Evolutionary conservation across 2,888 invertebrate species (phyloP).

Genomic region (Hyposoter didymator): DNA sequence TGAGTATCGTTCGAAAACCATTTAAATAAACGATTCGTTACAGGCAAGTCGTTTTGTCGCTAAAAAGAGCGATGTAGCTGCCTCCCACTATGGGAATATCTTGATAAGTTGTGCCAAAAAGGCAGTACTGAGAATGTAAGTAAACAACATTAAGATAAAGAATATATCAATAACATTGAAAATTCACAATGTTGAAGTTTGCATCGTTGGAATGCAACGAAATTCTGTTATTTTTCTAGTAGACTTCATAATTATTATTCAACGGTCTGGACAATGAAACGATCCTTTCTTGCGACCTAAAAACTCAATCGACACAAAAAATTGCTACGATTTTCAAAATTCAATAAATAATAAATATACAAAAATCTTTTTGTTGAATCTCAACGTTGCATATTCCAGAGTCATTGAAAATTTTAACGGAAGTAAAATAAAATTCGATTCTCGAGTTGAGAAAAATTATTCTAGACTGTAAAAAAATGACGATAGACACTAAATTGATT

Average conservation of each 20-base stretch:
- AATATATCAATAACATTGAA: background rate
- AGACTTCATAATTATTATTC: too few species aligned
- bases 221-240: too few species aligned
- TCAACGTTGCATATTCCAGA: too few species aligned
- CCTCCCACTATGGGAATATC: slow-evolving; percentile 86
- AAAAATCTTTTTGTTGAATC: too few species aligned
- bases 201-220: too few species aligned
- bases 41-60: slow-evolving; percentile 86
- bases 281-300: too few species aligned
- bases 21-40: slow-evolving; percentile 67
- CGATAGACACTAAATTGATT: background rate
- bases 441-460: background rate
- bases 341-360: too few species aligned
- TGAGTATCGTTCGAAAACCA: background rate
- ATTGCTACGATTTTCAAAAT: too few species aligned
- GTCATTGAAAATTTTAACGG: background rate
- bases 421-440: background rate
- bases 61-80: slow-evolving; percentile 83
- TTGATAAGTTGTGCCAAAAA: slow-evolving; percentile 87
- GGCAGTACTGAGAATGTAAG: slow-evolving; percentile 87
- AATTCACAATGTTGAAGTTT: background rate
- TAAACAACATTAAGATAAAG: slow-evolving; percentile 57
- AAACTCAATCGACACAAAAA: too few species aligned
- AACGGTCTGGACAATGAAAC: too few species aligned
- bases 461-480: background rate